Evolutionary conservation across 1,140 invertebrate species (phyloP).

Genomic region (Pantala flavescens): DNA sequence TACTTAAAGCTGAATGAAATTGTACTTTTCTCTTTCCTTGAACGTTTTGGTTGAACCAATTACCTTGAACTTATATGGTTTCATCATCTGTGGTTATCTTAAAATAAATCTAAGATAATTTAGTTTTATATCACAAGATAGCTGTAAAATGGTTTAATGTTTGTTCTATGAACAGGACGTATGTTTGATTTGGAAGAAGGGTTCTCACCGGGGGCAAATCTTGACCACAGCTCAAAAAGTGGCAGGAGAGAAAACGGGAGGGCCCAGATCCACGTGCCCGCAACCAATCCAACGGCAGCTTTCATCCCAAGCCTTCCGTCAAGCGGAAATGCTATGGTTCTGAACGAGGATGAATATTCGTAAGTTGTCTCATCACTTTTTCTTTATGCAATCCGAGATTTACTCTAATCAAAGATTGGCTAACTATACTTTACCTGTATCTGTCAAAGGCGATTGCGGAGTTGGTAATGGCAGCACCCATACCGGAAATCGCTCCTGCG

Average conservation of each 20-base stretch:
- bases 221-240: constrained; percentile 51
- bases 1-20: too few relatives aligned
- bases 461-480: constrained; percentile 60
- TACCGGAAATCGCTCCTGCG: constrained; percentile 55
- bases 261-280: constrained; percentile 59
- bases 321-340: constrained; percentile 62
- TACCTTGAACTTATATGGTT: too few relatives aligned
- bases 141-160: too few relatives aligned
- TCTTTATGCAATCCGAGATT: too few relatives aligned
- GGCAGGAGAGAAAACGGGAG: constrained; percentile 58
- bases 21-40: too few relatives aligned
- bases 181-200: too few relatives aligned
- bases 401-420: not conserved
- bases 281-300: constrained; percentile 49
- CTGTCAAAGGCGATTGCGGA: constrained; percentile 64
- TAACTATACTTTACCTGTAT: constrained; percentile 44
- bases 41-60: too few relatives aligned
- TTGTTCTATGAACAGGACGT: too few relatives aligned
- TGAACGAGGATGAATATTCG: constrained; percentile 26
- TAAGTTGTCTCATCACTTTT: too few relatives aligned
- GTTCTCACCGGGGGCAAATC: constrained; percentile 38
- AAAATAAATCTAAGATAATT: too few relatives aligned
- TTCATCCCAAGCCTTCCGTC: constrained; percentile 55
- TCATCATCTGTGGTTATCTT: too few relatives aligned
- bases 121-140: too few relatives aligned